phyloP scores from a whole-genome alignment of 2,888 invertebrate genomes.

The Drosophila gaucha region DNA sequence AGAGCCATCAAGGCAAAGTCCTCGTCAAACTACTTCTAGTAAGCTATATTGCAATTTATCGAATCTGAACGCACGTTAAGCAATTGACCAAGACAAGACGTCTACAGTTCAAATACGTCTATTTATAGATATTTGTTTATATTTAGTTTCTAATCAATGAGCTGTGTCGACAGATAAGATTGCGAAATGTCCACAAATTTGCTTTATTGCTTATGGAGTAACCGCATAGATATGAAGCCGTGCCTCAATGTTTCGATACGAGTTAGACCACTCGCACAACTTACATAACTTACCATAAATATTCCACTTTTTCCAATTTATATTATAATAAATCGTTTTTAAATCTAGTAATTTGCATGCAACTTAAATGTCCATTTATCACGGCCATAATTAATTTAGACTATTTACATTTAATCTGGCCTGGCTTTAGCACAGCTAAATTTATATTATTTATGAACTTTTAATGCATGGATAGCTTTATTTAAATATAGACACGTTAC shows the following conservation, averaged over 20 bases:
- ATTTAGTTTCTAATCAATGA: conserved; percentile 67
- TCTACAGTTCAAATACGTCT: conserved; percentile 37
- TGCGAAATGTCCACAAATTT: conserved; percentile 42
- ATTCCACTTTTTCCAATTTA: neutral
- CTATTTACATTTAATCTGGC: neutral
- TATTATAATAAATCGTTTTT: conserved; percentile 60
- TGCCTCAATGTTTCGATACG: conserved; percentile 4
- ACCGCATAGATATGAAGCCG: conserved; percentile 41
- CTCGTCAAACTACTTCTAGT: conserved; percentile 17
- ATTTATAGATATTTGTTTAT: conserved; percentile 69
- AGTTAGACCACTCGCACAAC: conserved; percentile 3
- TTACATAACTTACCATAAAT: conserved; percentile 5
- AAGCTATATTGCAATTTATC: neutral
- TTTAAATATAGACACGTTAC: conserved; percentile 19
- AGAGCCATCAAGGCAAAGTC: conserved; percentile 4
- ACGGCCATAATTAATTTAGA: conserved; percentile 32
- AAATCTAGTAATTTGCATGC: conserved; percentile 71
- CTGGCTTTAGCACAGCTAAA: conserved; percentile 23
- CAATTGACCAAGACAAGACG: conserved; percentile 31
- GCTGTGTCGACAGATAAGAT: conserved; percentile 60
- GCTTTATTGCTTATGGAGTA: conserved; percentile 23
- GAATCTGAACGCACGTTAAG: neutral
- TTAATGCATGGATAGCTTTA: conserved; percentile 43
- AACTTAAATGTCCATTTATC: conserved; percentile 70
- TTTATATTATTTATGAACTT: conserved; percentile 57